A percentile compares a stretch with the other conserved stretches of the same genome.
Conservation (phyloP, 2,113 vertebrate species). For the Protobothrops mucrosquamatus region DNA sequence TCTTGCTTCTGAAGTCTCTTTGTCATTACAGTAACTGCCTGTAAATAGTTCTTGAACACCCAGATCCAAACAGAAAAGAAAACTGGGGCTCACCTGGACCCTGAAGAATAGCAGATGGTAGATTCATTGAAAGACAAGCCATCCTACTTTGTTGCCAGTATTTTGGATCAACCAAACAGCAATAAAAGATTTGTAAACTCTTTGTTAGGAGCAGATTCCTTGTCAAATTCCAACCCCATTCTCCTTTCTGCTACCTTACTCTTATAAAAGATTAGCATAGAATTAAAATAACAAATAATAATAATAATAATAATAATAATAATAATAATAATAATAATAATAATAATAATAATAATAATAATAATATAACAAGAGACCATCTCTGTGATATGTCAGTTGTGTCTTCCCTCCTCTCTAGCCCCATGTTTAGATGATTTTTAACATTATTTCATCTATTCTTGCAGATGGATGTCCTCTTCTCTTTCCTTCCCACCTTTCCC, state of each 20-base stretch:
- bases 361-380: not conserved
- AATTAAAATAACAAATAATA: not conserved
- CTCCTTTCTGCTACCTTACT: not conserved
- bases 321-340: too few species aligned
- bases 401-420: not conserved
- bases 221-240: not conserved
- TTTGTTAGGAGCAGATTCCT: not conserved
- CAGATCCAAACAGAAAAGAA: not conserved
- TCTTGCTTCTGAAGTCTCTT: not conserved
- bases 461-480: not conserved
- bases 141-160: not conserved
- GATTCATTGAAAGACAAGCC: not conserved
- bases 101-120: not conserved
- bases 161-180: not conserved
- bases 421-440: not conserved
- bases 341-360: too few species aligned
- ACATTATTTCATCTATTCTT: not conserved
- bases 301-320: too few species aligned
- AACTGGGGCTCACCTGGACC: not conserved
- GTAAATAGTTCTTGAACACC: not conserved
- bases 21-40: not conserved
- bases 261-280: not conserved
- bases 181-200: not conserved
- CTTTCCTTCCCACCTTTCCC: not conserved
- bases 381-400: not conserved